These are phyloP conservation scores for Drosophila grimshawi DNA, from an alignment of 1,140 invertebrate species.

Conservation along the genomic window DNA sequence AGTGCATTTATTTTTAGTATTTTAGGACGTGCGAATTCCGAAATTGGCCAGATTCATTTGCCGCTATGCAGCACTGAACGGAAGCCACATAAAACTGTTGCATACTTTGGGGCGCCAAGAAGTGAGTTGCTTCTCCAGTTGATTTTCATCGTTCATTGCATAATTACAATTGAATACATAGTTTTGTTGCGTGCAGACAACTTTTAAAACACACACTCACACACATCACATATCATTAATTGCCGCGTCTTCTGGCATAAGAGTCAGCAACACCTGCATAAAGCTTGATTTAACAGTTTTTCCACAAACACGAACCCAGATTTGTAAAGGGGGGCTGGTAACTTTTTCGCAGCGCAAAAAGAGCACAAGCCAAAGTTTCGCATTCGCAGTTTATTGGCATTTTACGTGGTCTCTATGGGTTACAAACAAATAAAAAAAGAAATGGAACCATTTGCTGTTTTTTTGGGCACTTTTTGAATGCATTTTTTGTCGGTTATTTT, in stretches of 20 bases:
- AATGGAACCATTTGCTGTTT: constrained; percentile 9
- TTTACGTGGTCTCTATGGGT: constrained; percentile 56
- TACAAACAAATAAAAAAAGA: constrained; percentile 18
- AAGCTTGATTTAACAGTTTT: constrained; percentile 69
- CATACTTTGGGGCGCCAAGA: constrained; percentile 26
- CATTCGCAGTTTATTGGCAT: constrained; percentile 69
- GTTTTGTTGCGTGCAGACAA: constrained; percentile 36
- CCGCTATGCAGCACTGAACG: neutral
- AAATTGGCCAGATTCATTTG: neutral
- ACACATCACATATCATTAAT: constrained; percentile 26
- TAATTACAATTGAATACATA: constrained; percentile 49
- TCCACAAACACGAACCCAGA: constrained; percentile 55
- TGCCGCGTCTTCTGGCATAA: constrained; percentile 35
- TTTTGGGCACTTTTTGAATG: constrained; percentile 55
- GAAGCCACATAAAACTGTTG: constrained; percentile 22
- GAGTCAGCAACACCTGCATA: constrained; percentile 48
- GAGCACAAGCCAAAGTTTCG: constrained; percentile 52
- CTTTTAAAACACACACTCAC: constrained; percentile 18
- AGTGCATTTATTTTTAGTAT: neutral
- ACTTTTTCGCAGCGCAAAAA: constrained; percentile 52
- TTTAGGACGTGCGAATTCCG: neutral
- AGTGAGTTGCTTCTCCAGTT: constrained; percentile 17
- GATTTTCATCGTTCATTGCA: constrained; percentile 18
- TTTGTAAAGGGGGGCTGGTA: constrained; percentile 1
- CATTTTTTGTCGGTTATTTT: constrained; percentile 63